phyloP scores from a whole-genome alignment of 2,797 vertebrate species.

The Anableps anableps region DNA sequence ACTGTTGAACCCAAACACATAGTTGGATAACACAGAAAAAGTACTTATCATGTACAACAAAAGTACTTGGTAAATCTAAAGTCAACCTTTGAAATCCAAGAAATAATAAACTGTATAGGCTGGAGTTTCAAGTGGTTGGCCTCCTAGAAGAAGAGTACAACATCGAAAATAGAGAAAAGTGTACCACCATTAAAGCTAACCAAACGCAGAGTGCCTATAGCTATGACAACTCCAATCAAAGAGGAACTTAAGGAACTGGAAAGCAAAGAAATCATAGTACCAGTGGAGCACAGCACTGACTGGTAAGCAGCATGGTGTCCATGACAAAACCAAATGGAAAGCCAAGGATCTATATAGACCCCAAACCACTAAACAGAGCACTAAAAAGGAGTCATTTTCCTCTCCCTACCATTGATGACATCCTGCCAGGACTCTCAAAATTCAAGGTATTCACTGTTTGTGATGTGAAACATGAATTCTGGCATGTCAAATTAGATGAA shows the following conservation, averaged over 20 bases:
- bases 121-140: conserved; percentile 23
- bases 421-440: not conserved
- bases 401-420: not conserved
- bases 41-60: conserved; percentile 1
- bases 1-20: not conserved
- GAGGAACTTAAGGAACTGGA: not conserved
- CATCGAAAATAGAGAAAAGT: not conserved
- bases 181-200: not conserved
- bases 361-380: not conserved
- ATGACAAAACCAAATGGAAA: conserved; percentile 4
- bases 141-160: not conserved
- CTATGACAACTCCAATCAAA: not conserved
- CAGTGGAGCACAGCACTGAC: conserved; percentile 13
- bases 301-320: conserved; percentile 19
- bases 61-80: not conserved
- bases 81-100: not conserved
- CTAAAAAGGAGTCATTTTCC: not conserved
- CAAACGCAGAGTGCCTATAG: not conserved
- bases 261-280: not conserved
- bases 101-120: not conserved
- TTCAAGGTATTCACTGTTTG: conserved; percentile 20
- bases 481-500: not conserved
- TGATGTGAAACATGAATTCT: conserved; percentile 25
- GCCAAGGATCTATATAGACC: not conserved
- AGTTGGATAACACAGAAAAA: not conserved